Percentiles rank a stretch among this genome's conserved stretches.
Conservation (phyloP, 2,797 vertebrate species). For the Enteromius viviparus region DNA sequence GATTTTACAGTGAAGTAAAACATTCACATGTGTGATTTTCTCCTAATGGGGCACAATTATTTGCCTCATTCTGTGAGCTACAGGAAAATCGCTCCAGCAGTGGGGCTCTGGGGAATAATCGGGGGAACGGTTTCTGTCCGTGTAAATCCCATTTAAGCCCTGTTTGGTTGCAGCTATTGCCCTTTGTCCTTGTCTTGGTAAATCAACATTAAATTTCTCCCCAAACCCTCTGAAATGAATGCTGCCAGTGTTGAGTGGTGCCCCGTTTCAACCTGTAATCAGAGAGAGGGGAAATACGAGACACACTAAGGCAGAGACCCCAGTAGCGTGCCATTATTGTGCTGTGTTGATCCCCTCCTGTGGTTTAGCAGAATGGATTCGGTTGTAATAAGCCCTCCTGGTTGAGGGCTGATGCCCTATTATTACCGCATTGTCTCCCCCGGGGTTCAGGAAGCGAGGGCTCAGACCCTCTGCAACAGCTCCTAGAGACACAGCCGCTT, state of each 20-base stretch:
- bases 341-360: constrained; percentile 68
- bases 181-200: constrained; percentile 66
- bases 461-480: constrained; percentile 46
- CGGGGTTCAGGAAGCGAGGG: constrained; percentile 64
- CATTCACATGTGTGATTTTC: constrained; percentile 62
- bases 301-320: constrained; percentile 41
- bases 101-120: constrained; percentile 66
- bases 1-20: constrained; percentile 49
- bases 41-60: constrained; percentile 68
- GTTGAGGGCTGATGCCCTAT: constrained; percentile 68
- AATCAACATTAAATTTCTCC: constrained; percentile 68
- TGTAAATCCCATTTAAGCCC: constrained; percentile 68
- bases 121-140: constrained; percentile 60
- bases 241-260: constrained; percentile 46
- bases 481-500: constrained; percentile 17
- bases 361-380: constrained; percentile 73
- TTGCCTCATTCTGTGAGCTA: constrained; percentile 63
- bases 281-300: constrained; percentile 59
- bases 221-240: constrained; percentile 49
- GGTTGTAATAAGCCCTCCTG: constrained; percentile 68
- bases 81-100: constrained; percentile 59
- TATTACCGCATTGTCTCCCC: constrained; percentile 71
- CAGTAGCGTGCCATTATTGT: constrained; percentile 61
- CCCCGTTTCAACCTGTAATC: constrained; percentile 66
- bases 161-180: constrained; percentile 64